Percentiles rank a stretch among this genome's conserved stretches.
phyloP scores from a whole-genome alignment of 2,888 invertebrate genomes.

The Tetragnatha montana region DNA sequence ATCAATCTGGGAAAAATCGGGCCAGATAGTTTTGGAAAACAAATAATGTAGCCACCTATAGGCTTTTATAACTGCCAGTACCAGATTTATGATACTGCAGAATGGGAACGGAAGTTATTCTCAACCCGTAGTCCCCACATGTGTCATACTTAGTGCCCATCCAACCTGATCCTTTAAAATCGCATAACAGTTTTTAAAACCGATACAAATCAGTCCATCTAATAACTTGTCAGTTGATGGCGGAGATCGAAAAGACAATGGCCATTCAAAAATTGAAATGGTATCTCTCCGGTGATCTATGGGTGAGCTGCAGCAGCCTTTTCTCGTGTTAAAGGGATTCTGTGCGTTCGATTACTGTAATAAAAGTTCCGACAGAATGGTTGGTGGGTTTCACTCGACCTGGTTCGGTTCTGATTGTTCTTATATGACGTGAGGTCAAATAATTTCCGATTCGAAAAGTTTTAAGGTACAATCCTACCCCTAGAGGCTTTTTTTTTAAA shows the following conservation, averaged over 20 bases:
- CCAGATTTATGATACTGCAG: too few species aligned
- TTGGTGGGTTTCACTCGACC: slow-evolving; percentile 22
- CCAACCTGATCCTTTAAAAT: neutral
- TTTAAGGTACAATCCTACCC: too few species aligned
- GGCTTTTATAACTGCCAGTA: too few species aligned
- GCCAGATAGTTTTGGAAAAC: too few species aligned
- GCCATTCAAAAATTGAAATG: slow-evolving; percentile 21
- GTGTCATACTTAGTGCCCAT: neutral
- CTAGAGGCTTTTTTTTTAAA: too few species aligned
- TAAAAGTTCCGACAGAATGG: neutral
- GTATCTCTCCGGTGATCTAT: slow-evolving; percentile 1
- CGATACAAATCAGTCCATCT: slow-evolving; percentile 24
- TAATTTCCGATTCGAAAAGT: too few species aligned
- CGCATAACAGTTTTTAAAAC: slow-evolving; percentile 40
- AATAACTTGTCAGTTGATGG: slow-evolving; percentile 35
- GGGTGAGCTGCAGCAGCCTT: slow-evolving; percentile 11
- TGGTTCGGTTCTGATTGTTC: neutral
- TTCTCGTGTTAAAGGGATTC: slow-evolving; percentile 37
- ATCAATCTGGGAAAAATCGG: too few species aligned
- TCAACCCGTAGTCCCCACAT: too few species aligned
- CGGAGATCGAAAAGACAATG: slow-evolving; percentile 39
- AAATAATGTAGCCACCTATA: too few species aligned
- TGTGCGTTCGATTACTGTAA: slow-evolving; percentile 31
- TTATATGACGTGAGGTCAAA: too few species aligned
- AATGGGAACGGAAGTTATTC: too few species aligned